Evolutionary conservation across 2,113 vertebrate species (phyloP).

Genomic region (Daubentonia madagascariensis): DNA sequence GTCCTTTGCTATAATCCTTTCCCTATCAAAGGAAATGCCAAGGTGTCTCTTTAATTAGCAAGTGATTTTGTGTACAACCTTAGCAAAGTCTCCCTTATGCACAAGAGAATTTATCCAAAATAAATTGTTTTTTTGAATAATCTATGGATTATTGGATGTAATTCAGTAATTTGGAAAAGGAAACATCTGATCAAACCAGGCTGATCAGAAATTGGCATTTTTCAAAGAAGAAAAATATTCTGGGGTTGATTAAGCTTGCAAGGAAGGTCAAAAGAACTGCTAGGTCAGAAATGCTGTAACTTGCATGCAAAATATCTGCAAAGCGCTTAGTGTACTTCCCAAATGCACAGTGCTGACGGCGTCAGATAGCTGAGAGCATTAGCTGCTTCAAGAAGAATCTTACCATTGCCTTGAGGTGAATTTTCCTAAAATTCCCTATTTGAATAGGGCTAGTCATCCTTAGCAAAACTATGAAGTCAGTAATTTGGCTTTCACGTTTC

Average conservation of each 20-base stretch:
- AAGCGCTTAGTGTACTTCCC: not conserved
- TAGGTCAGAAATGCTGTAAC: slow-evolving; percentile 8
- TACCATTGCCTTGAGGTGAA: not conserved
- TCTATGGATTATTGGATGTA: not conserved
- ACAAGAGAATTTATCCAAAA: not conserved
- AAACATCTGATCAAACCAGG: not conserved
- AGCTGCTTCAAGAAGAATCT: slow-evolving; percentile 28
- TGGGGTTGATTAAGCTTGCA: not conserved
- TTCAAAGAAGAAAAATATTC: slow-evolving; percentile 11
- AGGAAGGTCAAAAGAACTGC: not conserved
- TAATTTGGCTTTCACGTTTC: slow-evolving; percentile 7
- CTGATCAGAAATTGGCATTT: slow-evolving; percentile 2
- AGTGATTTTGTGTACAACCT: not conserved
- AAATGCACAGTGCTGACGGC: not conserved
- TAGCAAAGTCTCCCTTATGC: not conserved
- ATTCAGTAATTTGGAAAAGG: not conserved
- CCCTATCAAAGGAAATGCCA: slow-evolving; percentile 53
- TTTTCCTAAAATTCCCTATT: slow-evolving; percentile 20
- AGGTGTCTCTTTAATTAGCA: slow-evolving; percentile 73
- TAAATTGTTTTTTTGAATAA: not conserved
- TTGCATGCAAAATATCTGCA: not conserved
- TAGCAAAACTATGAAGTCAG: slow-evolving; percentile 1
- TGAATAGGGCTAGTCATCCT: not conserved
- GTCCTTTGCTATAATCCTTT: slow-evolving; percentile 6
- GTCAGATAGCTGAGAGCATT: not conserved